Conservation (phyloP, 2,888 invertebrate genomes). For the Uropetala carovei region DNA sequence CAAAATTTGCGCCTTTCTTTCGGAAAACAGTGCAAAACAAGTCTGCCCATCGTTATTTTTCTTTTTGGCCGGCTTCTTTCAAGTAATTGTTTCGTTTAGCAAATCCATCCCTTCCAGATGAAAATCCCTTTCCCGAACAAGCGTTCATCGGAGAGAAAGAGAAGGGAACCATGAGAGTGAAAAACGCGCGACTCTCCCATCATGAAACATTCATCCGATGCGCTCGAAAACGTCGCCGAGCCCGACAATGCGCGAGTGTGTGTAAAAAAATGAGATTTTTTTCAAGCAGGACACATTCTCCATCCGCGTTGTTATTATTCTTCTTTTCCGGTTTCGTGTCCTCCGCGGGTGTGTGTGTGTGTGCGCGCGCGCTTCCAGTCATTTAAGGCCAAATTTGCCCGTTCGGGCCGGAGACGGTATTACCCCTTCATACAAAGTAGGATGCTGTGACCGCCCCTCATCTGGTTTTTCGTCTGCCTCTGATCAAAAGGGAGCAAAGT, state of each 20-base stretch:
- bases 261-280: constrained; percentile 3
- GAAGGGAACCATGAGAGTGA: constrained; percentile 3
- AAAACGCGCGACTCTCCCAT: constrained; percentile 20
- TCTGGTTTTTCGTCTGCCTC: not conserved
- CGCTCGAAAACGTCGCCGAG: not conserved
- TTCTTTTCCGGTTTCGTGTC: constrained; percentile 6
- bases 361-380: not conserved
- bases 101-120: not conserved
- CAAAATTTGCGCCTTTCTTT: too few relatives aligned
- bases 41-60: not conserved
- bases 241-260: not conserved
- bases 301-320: not conserved
- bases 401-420: not conserved
- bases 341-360: too few relatives aligned
- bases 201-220: constrained; percentile 58
- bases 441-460: not conserved
- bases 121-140: not conserved
- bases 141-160: not conserved
- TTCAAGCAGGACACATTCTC: not conserved
- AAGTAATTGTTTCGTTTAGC: constrained; percentile 37
- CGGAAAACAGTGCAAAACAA: too few relatives aligned
- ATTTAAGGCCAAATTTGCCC: not conserved
- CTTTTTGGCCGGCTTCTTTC: not conserved
- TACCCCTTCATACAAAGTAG: constrained; percentile 28
- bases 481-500: not conserved